phyloP scores from a whole-genome alignment of 2,113 vertebrate genomes.

The Ctenomys sociabilis region DNA sequence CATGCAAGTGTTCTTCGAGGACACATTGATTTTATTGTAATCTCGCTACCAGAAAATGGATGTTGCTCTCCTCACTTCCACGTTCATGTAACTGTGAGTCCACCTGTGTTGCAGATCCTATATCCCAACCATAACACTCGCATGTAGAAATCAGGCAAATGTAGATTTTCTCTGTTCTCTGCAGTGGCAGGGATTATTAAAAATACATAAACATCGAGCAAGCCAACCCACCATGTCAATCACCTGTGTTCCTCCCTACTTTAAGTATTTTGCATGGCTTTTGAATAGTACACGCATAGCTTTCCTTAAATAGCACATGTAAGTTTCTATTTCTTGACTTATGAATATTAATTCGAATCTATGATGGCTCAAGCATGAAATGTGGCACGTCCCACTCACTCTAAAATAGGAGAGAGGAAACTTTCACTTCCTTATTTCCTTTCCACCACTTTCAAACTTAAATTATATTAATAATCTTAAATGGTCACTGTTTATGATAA shows the following conservation, averaged over 20 bases:
- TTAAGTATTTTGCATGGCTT: conserved; percentile 3
- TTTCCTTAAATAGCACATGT: conserved; percentile 12
- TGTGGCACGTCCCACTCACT: not conserved
- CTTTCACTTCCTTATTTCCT: not conserved
- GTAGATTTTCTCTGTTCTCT: not conserved
- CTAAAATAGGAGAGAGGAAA: conserved; percentile 18
- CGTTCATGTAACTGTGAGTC: not conserved
- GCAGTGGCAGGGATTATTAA: not conserved
- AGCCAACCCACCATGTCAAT: not conserved
- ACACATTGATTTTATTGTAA: not conserved
- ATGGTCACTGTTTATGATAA: not conserved
- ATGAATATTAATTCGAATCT: not conserved
- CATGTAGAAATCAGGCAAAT: not conserved
- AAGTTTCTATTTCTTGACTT: conserved; percentile 37
- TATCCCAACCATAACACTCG: not conserved
- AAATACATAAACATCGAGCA: not conserved
- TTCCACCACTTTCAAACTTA: not conserved
- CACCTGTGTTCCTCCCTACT: not conserved
- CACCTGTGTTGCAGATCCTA: not conserved
- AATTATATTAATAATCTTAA: not conserved
- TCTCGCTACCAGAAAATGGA: not conserved
- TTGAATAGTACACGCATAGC: not conserved
- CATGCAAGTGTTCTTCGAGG: not conserved
- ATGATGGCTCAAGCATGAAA: not conserved
- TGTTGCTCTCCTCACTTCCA: not conserved